These are phyloP conservation scores for Elysia crispata DNA, from an alignment of 2,888 invertebrate genomes.

Conservation along the genomic window DNA sequence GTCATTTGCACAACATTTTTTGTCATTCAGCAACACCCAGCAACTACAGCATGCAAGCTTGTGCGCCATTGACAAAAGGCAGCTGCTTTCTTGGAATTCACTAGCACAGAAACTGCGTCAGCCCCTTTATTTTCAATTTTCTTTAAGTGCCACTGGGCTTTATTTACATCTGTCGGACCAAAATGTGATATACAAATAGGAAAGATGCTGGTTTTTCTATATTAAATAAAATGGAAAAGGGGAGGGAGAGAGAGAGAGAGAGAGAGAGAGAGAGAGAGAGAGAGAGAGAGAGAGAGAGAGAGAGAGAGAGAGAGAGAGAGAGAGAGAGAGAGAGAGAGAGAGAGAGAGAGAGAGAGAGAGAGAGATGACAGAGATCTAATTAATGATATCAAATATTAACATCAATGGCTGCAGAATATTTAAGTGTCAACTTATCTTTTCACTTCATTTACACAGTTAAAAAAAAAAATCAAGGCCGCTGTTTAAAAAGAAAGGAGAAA, in stretches of 20 bases:
- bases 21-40: too few species aligned
- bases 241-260: constrained; percentile 30
- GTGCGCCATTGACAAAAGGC: too few species aligned
- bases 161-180: too few species aligned
- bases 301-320: not conserved
- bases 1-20: too few species aligned
- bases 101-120: too few species aligned
- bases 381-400: not conserved
- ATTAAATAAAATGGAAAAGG: not conserved
- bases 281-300: not conserved
- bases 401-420: not conserved
- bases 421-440: not conserved
- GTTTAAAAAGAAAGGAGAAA: not conserved
- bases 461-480: not conserved
- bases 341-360: not conserved
- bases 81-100: too few species aligned
- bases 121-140: too few species aligned
- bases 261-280: not conserved
- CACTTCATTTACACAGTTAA: too few species aligned
- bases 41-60: too few species aligned
- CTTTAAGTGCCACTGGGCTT: too few species aligned
- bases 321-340: not conserved
- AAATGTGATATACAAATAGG: not conserved
- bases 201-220: not conserved
- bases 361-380: not conserved